phyloP scores from a whole-genome alignment of 1,140 invertebrate genomes.

The Papilio glaucus region DNA sequence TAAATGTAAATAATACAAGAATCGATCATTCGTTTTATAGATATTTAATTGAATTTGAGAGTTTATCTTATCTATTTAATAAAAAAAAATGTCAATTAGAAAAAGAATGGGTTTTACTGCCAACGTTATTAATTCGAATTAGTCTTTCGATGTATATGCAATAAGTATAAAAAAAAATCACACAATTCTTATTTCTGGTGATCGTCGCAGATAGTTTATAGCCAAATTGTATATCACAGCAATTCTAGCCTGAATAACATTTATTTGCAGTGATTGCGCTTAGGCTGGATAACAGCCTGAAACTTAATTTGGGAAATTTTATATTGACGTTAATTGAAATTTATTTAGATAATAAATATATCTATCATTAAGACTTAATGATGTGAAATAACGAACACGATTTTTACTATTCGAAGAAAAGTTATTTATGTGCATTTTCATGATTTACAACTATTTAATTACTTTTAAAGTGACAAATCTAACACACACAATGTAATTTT shows the following conservation, averaged over 20 bases:
- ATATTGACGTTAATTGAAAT: neutral
- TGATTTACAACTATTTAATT: slow-evolving; percentile 55
- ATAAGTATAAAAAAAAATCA: neutral
- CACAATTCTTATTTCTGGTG: slow-evolving; percentile 47
- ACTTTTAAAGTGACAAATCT: slow-evolving; percentile 56
- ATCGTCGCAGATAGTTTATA: slow-evolving; percentile 64
- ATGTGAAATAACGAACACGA: slow-evolving; percentile 67
- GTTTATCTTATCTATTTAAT: slow-evolving; percentile 26
- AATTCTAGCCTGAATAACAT: slow-evolving; percentile 81
- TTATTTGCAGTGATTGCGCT: slow-evolving; percentile 74
- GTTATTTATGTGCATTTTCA: slow-evolving; percentile 62
- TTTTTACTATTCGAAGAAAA: slow-evolving; percentile 60
- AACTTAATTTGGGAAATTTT: slow-evolving; percentile 55
- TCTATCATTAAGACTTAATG: slow-evolving; percentile 51
- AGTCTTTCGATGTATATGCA: neutral
- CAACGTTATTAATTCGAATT: slow-evolving; percentile 9
- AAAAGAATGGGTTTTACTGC: slow-evolving; percentile 10
- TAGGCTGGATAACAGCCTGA: slow-evolving; percentile 79
- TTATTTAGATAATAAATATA: neutral
- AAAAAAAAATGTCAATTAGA: slow-evolving; percentile 26
- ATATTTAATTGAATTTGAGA: slow-evolving; percentile 38
- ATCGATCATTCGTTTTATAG: slow-evolving; percentile 31
- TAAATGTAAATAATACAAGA: slow-evolving; percentile 27
- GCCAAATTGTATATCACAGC: slow-evolving; percentile 82
- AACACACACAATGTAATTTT: slow-evolving; percentile 63